Conservation (phyloP, 2,113 vertebrate genomes). For the Andinoacara biseriatus region DNA sequence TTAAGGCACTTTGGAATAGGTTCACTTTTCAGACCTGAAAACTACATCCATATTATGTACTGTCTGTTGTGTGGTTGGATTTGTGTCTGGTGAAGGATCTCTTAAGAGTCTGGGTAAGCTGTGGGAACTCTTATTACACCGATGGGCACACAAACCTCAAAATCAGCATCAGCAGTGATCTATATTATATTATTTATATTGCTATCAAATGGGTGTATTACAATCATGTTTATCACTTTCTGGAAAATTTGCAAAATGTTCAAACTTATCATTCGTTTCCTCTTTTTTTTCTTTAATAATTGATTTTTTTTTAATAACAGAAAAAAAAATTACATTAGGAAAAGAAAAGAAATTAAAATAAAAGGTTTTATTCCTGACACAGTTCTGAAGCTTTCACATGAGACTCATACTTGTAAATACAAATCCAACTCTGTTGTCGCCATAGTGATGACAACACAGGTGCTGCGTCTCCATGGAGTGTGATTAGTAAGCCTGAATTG, state of each 20-base stretch:
- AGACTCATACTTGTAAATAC: background rate
- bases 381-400: background rate
- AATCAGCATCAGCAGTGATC: background rate
- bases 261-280: background rate
- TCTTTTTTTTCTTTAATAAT: background rate
- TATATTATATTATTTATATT: background rate
- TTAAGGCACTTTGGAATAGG: background rate
- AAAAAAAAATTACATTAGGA: background rate
- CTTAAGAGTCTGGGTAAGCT: background rate
- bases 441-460: background rate
- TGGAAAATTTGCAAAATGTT: background rate
- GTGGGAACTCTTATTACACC: background rate
- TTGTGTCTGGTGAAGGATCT: background rate
- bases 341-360: background rate
- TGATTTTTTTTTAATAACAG: accelerated
- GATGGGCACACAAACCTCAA: no score
- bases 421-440: background rate
- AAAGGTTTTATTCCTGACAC: background rate
- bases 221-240: no score
- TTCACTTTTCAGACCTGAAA: no score
- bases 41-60: no score
- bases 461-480: background rate
- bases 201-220: no score
- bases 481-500: background rate
- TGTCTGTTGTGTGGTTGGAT: background rate